Conservation (phyloP, 2,888 invertebrate genomes). For the Cheilosia pagana region DNA sequence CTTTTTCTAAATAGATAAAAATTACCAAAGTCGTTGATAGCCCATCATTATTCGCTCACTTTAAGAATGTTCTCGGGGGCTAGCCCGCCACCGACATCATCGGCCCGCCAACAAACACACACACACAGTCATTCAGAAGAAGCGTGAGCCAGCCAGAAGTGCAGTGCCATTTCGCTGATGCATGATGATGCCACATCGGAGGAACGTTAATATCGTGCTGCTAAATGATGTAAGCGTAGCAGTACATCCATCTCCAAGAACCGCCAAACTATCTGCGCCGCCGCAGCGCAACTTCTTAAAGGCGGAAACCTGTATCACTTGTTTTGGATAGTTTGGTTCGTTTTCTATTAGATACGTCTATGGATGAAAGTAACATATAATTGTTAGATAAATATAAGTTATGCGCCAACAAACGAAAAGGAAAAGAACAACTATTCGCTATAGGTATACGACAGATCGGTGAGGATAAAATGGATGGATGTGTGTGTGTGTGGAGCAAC, state of each 20-base stretch:
- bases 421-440: constrained; percentile 58
- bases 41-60: constrained; percentile 74
- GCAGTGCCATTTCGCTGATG: constrained; percentile 74
- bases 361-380: constrained; percentile 75
- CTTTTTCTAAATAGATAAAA: constrained; percentile 73
- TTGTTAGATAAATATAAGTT: constrained; percentile 75
- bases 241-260: constrained; percentile 71
- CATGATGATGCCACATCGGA: constrained; percentile 72
- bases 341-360: constrained; percentile 73
- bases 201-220: constrained; percentile 74
- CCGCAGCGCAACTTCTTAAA: constrained; percentile 23
- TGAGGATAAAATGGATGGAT: constrained; percentile 15
- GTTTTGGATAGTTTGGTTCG: constrained; percentile 59
- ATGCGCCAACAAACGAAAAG: constrained; percentile 68
- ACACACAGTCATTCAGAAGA: constrained; percentile 27
- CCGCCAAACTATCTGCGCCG: constrained; percentile 36
- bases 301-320: constrained; percentile 71
- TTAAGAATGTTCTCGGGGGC: constrained; percentile 58
- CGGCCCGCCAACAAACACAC: constrained; percentile 19
- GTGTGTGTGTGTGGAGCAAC: constrained; percentile 7
- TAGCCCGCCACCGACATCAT: constrained; percentile 4
- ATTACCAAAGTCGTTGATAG: constrained; percentile 73
- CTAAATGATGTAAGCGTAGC: constrained; percentile 75
- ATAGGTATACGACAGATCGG: constrained; percentile 37
- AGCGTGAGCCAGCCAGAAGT: constrained; percentile 64